Evolutionary conservation across 2,797 vertebrate genomes (phyloP).

Genomic region (Epinephelus coioides): DNA sequence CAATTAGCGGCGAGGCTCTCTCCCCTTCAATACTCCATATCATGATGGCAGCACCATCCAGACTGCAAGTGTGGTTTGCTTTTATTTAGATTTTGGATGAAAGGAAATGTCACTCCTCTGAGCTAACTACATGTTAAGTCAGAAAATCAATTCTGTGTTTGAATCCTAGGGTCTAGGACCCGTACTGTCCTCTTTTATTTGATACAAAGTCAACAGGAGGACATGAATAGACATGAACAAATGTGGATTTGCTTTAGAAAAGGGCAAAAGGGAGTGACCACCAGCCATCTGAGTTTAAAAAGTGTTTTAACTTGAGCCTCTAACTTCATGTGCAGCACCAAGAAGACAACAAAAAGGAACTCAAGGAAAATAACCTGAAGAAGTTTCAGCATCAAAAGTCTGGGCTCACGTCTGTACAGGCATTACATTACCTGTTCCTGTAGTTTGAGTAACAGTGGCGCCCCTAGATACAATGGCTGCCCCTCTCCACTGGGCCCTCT

Average conservation of each 20-base stretch:
- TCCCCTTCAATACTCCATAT: conserved; percentile 6
- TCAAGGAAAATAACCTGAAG: no score
- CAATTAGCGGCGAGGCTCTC: conserved; percentile 58
- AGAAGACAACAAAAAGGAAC: no score
- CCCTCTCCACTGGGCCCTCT: no score
- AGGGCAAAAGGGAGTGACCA: not conserved
- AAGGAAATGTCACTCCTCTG: not conserved
- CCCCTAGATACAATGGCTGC: no score
- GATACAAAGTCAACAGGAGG: not conserved
- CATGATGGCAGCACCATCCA: conserved; percentile 3
- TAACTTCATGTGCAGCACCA: not conserved
- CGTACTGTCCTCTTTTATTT: not conserved
- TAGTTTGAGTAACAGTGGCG: no score
- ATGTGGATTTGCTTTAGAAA: not conserved
- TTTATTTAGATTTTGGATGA: not conserved
- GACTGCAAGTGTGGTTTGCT: not conserved
- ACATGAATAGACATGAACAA: not conserved
- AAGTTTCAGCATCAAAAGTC: no score
- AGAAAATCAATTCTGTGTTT: not conserved
- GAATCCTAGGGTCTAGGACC: not conserved
- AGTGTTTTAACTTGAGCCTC: not conserved
- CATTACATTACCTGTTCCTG: no score
- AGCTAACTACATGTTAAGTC: not conserved
- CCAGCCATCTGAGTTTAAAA: not conserved
- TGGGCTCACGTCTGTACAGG: no score